Percentiles rank a stretch among this genome's conserved stretches.
phyloP scores from a whole-genome alignment of 2,113 vertebrate genomes.

The Ondatra zibethicus region DNA sequence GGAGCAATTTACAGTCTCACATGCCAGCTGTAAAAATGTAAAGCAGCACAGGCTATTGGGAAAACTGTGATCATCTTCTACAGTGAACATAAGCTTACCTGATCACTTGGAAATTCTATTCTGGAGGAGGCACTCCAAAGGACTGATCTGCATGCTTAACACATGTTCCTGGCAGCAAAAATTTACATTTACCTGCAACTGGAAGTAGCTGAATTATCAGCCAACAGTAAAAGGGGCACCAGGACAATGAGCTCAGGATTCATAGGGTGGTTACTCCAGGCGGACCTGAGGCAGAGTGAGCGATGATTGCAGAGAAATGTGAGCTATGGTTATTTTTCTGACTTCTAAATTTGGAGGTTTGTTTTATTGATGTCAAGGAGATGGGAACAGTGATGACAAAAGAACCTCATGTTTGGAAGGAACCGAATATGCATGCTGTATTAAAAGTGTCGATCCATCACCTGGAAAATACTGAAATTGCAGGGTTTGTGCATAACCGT shows the following conservation, averaged over 20 bases:
- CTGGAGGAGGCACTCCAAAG: neutral
- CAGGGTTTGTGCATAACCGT: neutral
- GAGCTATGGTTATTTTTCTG: neutral
- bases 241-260: neutral
- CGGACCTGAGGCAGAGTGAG: too few species aligned
- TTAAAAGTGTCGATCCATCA: neutral
- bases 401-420: neutral
- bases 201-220: neutral
- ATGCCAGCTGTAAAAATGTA: slow-evolving; percentile 24
- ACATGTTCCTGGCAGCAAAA: neutral
- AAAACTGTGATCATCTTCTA: slow-evolving; percentile 4
- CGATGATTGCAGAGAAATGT: neutral
- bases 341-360: neutral
- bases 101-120: neutral
- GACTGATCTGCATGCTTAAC: neutral
- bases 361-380: neutral
- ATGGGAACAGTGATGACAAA: neutral
- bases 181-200: slow-evolving; percentile 1
- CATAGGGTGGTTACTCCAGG: neutral
- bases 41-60: neutral
- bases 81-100: neutral
- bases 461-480: slow-evolving; percentile 11
- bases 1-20: neutral
- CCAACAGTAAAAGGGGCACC: neutral
- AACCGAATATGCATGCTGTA: neutral